Evolutionary conservation across 1,140 invertebrate genomes (phyloP), one percentile per base, ranked within the genome.

Genomic region (Scylla paramamosain): DNA sequence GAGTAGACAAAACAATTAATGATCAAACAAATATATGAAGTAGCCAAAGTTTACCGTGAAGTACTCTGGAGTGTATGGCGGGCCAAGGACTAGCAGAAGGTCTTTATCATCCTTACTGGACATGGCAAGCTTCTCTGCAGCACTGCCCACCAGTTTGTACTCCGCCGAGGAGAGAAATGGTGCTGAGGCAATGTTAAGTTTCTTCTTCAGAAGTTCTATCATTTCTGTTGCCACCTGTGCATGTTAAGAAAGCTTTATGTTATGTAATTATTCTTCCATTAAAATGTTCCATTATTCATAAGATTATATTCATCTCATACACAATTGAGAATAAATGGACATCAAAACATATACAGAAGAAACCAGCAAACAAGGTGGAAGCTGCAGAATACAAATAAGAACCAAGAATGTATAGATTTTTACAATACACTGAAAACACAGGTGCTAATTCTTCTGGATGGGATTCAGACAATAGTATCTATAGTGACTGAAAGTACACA

Each of bases 41-140:
- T 3, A 59, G n/a, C 16, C 0, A 25, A 31, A 93, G 0, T 28
- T 39, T 28, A 87, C 92, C 46, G 48, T 48, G 28, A 93, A 93
- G 83, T 87, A 93, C 83, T 86, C 25, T 87, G 83, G 92, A 14
- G 83, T 93, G 45, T 93, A 93, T 8, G 92, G 92, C 25, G 39
- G 92, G 3, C 92, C 92, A 52, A 93, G 92, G 2, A 87, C 20
- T 7, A 93, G 32, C 20, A 93, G 28, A 10, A 93, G 0, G 29
- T 93, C 92, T 32, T 52, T 87, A 82, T 93, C 92, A 87, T 93
- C 92, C 6, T 32, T 87, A 29, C n/a, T 29, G 28, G 92, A 93
- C 77, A 83, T 45, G 3, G 3, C 45, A 52, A 93, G 92, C 16
- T 46, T 48, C 46, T 93, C 92, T 4, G 92, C 83, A 7, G 83